Evolutionary conservation across 2,113 vertebrate genomes (phyloP), one percentile per base, ranked within the genome.

Genomic region (Ascaphus truei): DNA sequence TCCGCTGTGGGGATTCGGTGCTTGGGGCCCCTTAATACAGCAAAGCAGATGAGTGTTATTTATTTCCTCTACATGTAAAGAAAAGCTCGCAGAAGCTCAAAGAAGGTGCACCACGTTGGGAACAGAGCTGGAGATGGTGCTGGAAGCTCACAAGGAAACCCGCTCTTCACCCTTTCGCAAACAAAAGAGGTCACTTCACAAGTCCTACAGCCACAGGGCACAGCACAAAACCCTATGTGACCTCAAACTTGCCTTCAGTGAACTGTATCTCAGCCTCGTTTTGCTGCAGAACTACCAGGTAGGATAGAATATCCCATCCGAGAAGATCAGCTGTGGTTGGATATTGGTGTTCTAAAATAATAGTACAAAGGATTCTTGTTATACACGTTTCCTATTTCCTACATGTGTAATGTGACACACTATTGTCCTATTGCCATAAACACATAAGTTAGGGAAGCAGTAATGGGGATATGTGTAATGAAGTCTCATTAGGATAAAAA

Each of bases 231-330:
- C 26, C 11, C 20, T 73, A 58, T 74, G 76, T 12, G 62, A 74
- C 41, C 72, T 80, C 26, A 81, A 75, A 62, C 74, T 75, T 61
- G 79, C 76, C 50, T 68, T 81, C 39, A 77, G 76, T 23, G 79
- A 83, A 31, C 48, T 81, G 18, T 72, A 81, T 62, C 74, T 78
- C 37, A 76, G 74, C 47, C 62, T 81, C 58, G 48, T 73, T 8
- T 74, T 78, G 62, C 76, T 83, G 52, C 81, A 81, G 45, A 78
- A 73, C 36, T 81, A 80, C 71, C 79, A 79, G 81, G 81, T 79
- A 30, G 7, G 23, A 9, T 25, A 36, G 11, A 1, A 23, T 15
- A 51, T n/a, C n/a, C n/a, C n/a, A n/a, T 3, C 18, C 18, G 18
- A 18, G 13, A 16, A 43, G 39, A 15, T n/a, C n/a, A n/a, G n/a